Evolutionary conservation across 2,888 invertebrate genomes (phyloP), one percentile per base, ranked within the genome.

Genomic region (Limenitis camilla): DNA sequence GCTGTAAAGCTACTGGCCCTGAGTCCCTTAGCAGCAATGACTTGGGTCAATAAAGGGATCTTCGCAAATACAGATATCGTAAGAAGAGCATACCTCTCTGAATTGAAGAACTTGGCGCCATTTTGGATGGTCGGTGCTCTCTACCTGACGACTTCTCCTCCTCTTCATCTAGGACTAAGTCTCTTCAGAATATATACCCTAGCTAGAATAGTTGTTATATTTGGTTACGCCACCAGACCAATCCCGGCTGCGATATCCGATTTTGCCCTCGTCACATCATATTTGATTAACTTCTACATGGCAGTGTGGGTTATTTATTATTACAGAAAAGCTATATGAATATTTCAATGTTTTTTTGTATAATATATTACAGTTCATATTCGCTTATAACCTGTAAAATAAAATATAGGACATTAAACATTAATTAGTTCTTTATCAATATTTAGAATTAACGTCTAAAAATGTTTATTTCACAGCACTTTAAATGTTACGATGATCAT

Each of bases 41-140:
- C 73, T 0, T 80, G 76, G 76, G 49, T 49, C 42, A 38, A 42
- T 28, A 42, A 42, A 31, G 42, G 42, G 2, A 7, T 72, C 6
- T 74, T 78, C 48, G 46, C 61, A 1, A 66, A 74, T 54, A 58
- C 65, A 0, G 71, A 74, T 5, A 62, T 69, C 1, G 60, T 76
- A 0, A 64, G 76, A 48, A 65, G 75, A 42, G 76, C 74, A 0
- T 78, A 79, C 50, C 59, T 79, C n/a, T 67, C 71, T 3, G 80
- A 80, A 41, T 52, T 81, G 44, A 80, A 81, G 64, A 69, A 68
- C 10, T 46, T 80, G 7, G 70, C 74, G 1, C 80, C 81, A 0
- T 78, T 73, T 52, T 81, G 81, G 81, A 60, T 77, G 1, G 63
- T 74, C 0, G 75, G 71, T 2, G 77, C 74, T 0, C 41, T 81